Base-by-base conservation (phyloP, 2,888 invertebrate genomes). In the Elysia crispata region DNA sequence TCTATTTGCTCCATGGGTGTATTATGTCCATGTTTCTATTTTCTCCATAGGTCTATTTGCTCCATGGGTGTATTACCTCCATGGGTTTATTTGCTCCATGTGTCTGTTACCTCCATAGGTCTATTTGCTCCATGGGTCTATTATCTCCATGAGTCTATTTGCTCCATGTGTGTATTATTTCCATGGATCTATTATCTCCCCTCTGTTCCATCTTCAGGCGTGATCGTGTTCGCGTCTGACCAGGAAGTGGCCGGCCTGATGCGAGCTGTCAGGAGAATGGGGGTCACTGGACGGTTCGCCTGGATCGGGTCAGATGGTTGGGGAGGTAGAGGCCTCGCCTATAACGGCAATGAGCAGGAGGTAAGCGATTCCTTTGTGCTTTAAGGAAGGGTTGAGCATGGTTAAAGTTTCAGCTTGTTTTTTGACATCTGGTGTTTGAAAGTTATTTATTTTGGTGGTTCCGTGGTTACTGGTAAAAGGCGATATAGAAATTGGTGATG, bases 261-360 rank as follows among this genome's bases (percentile, higher is more conserved):
- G 98, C 94, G 96, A 70, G 98, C 98, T 0, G 97, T 98, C 0
- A 94, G 96, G 80, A 94, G 97, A 5, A 95, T 95, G 83, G 97
- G 97, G 90, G 96, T 96, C 15, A 97, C 97, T 0, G 96, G 96
- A 8, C 94, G 95, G 76, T 98, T 98, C 93, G 96, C 97, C 79
- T 98, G 98, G 98, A 97, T 98, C 60, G 98, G 98, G 0, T 97
- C 97, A 49, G 98, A 98, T 89, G 98, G 98, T 0, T 98, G 98
- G 98, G 97, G 97, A 89, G 97, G 97, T 8, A 93, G 98, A 70
- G 89, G 88, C 0, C 82, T 92, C 49, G 92, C 91, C 18, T 91
- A 89, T 41, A 84, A 86, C 13, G 89, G 89, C 20, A 90, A 90
- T 50, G 90, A 91, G 70, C 81, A 82, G 18, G 86, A 87, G 85